phyloP scores from a whole-genome alignment of 2,797 vertebrate species.

The Luscinia luscinia region DNA sequence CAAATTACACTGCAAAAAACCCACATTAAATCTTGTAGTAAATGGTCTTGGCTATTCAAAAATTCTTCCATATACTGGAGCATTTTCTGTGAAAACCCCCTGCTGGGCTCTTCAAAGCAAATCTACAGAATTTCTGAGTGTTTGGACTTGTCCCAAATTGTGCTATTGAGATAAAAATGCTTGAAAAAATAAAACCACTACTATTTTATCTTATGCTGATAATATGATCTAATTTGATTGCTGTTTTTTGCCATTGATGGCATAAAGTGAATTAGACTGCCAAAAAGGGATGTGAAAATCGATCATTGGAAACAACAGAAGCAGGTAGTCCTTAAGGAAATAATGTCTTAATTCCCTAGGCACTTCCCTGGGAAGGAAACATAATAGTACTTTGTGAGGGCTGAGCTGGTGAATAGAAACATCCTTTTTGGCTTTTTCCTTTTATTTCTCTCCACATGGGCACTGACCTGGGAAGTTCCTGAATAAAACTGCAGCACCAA shows the following conservation, averaged over 20 bases:
- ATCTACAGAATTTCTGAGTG: conserved; percentile 66
- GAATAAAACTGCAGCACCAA: background rate
- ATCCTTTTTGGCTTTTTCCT: accelerated
- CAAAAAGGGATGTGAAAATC: conserved; percentile 38
- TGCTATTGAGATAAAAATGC: conserved; percentile 57
- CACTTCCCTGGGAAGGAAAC: background rate
- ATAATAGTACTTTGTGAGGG: background rate
- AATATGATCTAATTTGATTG: conserved; percentile 65
- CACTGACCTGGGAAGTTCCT: background rate
- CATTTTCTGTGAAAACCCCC: background rate
- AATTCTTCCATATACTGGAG: background rate
- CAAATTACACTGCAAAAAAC: background rate
- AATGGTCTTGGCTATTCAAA: conserved; percentile 17
- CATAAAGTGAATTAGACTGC: conserved; percentile 54
- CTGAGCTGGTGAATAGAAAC: background rate
- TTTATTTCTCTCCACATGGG: background rate
- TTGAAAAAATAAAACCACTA: background rate
- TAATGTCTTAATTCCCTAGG: background rate
- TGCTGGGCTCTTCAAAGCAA: conserved; percentile 62
- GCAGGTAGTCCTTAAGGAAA: conserved; percentile 40
- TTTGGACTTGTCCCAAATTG: conserved; percentile 67
- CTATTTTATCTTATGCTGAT: conserved; percentile 58
- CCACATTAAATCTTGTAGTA: background rate
- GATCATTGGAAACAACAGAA: conserved; percentile 22
- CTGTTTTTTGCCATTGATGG: conserved; percentile 22